Evolutionary conservation across 2,113 vertebrate genomes (phyloP).

Genomic region (Neogobius melanostomus): DNA sequence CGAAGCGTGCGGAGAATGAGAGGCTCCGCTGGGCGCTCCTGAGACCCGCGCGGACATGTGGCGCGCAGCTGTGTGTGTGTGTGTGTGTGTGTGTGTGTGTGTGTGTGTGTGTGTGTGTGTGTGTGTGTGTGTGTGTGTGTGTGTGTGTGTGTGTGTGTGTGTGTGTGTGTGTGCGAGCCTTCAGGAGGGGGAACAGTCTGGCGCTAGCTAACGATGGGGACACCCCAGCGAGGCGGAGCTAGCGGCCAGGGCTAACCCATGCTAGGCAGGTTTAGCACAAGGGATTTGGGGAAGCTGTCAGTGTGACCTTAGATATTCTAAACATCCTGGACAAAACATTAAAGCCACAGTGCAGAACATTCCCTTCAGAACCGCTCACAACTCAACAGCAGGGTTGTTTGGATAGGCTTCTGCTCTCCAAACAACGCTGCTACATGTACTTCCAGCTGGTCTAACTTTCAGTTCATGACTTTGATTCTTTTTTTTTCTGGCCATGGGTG

Average conservation of each 20-base stretch:
- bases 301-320: no score
- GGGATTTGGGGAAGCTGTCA: no score
- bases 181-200: conserved; percentile 12
- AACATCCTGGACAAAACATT: no score
- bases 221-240: conserved; percentile 42
- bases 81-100: conserved; percentile 30
- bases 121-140: conserved; percentile 62
- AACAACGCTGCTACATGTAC: no score
- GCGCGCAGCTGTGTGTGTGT: conserved; percentile 52
- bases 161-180: conserved; percentile 43
- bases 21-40: neutral
- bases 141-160: conserved; percentile 62
- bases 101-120: conserved; percentile 30
- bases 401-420: no score
- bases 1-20: neutral
- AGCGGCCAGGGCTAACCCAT: conserved; percentile 29
- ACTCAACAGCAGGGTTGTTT: no score
- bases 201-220: conserved; percentile 39
- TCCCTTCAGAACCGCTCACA: no score
- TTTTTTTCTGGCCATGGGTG: no score
- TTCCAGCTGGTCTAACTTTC: no score
- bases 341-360: no score
- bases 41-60: conserved; percentile 38
- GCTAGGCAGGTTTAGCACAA: no score
- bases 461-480: no score